Evolutionary conservation across 2,888 invertebrate genomes (phyloP), one percentile per base, ranked within the genome.

Genomic region (Elysia crispata): DNA sequence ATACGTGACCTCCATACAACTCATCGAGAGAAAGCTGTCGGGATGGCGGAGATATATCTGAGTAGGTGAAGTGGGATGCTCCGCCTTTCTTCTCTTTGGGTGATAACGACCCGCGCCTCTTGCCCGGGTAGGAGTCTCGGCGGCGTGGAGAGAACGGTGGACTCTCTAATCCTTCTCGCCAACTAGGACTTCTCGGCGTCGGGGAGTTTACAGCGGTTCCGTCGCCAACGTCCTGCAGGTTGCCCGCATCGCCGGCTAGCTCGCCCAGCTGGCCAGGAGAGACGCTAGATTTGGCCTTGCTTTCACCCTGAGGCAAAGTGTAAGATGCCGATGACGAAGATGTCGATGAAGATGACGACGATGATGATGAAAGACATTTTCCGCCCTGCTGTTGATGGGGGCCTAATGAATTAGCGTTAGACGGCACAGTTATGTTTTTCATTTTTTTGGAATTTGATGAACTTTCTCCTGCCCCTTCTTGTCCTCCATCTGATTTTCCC

Each of bases 151-250:
- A 90, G 80, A 90, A 90, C 31, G 90, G 90, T 1, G 90, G 90
- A 72, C 89, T 89, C 33, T 90, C 89, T 13, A 90, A 77, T 6
- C 90, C 90, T 78, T 89, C 90, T 23, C 90, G 83, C 91, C 91
- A 90, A 75, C 89, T 90, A 1, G 91, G 91, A 81, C 90, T 91
- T n/a, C 90, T 85, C 0, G 91, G 91, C 11, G 89, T 87, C 0
- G 89, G 90, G 82, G 88, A 88, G 73, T 82, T 84, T n/a, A 86
- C 75, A 1, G 80, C 77, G 25, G 85, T 83, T 28, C 62, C 80
- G 66, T 76, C 77, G 5, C 41, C 41, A 11, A 3, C 41, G 41
- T 6, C 41, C 41, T 41, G 41, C 3, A 41, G 3, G 41, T 41
- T 41, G 41, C 5, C 41, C 41, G 41, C 41, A 11, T 41, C 41